Evolutionary conservation across 2,888 invertebrate species (phyloP).

Genomic region (Sphecodes monilicornis): DNA sequence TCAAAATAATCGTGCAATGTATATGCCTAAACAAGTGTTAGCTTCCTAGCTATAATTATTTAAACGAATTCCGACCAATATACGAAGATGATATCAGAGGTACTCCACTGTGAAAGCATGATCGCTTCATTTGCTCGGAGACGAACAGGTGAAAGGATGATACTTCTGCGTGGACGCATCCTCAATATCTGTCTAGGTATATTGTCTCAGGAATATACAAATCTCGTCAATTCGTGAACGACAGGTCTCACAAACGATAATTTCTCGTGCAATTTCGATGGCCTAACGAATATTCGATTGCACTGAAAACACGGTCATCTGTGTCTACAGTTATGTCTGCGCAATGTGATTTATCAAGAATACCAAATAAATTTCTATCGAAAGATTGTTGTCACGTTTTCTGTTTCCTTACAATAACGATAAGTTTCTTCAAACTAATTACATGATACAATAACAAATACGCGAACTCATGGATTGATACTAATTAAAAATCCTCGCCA

Average conservation of each 20-base stretch:
- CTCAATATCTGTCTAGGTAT: slow-evolving; percentile 25
- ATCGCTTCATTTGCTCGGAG: neutral
- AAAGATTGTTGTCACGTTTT: slow-evolving; percentile 26
- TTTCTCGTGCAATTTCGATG: slow-evolving; percentile 65
- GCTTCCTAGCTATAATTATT: slow-evolving; percentile 27
- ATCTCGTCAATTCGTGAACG: slow-evolving; percentile 32
- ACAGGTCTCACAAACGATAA: slow-evolving; percentile 21
- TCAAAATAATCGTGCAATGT: slow-evolving; percentile 39
- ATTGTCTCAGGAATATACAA: slow-evolving; percentile 7
- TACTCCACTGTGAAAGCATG: slow-evolving; percentile 4
- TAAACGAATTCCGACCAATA: slow-evolving; percentile 15
- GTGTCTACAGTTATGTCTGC: slow-evolving; percentile 53
- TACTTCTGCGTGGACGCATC: slow-evolving; percentile 6
- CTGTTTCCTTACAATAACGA: neutral
- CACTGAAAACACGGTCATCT: slow-evolving; percentile 47
- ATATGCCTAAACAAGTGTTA: slow-evolving; percentile 49
- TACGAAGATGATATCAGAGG: slow-evolving; percentile 20
- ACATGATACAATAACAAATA: too few species aligned
- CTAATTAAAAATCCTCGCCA: too few species aligned
- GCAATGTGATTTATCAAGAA: slow-evolving; percentile 66
- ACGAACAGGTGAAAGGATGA: neutral
- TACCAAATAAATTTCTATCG: slow-evolving; percentile 74
- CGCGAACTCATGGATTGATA: too few species aligned
- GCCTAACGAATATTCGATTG: slow-evolving; percentile 68
- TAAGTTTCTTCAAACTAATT: too few species aligned